These are phyloP conservation scores for Drosophila pectinifera DNA, from an alignment of 1,140 invertebrate species.

Conservation along the genomic window DNA sequence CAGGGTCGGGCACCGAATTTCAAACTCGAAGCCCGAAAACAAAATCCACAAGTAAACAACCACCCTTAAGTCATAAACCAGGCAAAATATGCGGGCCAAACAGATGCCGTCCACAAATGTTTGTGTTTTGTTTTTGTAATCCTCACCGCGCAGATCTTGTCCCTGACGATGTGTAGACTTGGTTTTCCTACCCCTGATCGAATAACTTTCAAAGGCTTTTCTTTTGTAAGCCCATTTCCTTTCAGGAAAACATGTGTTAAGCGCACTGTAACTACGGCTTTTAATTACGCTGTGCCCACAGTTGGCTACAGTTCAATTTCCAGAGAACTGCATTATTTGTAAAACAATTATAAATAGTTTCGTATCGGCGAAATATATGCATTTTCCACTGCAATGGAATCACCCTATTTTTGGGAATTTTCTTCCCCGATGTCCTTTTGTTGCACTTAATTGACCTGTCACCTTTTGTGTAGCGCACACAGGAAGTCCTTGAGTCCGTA, in stretches of 20 bases:
- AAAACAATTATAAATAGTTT: not conserved
- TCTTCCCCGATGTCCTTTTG: not conserved
- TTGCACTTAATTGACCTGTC: not conserved
- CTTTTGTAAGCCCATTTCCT: not conserved
- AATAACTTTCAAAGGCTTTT: not conserved
- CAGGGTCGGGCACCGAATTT: too few relatives aligned
- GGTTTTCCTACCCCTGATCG: not conserved
- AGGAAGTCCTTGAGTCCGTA: not conserved
- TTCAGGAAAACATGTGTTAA: too few relatives aligned
- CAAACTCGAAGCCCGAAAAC: not conserved
- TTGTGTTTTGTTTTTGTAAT: conserved; percentile 1
- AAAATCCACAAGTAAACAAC: not conserved
- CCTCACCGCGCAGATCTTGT: not conserved
- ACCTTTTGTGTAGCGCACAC: conserved; percentile 8
- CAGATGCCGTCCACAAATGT: not conserved
- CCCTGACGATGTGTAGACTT: not conserved
- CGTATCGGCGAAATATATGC: too few relatives aligned
- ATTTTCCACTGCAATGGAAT: not conserved
- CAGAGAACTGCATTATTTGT: not conserved
- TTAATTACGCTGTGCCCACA: too few relatives aligned
- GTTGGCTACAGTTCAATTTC: not conserved
- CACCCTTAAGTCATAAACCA: conserved; percentile 1
- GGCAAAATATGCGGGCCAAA: not conserved
- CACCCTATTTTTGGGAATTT: not conserved
- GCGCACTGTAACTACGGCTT: too few relatives aligned